Percentiles rank a stretch among this genome's conserved stretches.
phyloP scores from a whole-genome alignment of 2,888 invertebrate species.

The Lasioglossum marginatum region DNA sequence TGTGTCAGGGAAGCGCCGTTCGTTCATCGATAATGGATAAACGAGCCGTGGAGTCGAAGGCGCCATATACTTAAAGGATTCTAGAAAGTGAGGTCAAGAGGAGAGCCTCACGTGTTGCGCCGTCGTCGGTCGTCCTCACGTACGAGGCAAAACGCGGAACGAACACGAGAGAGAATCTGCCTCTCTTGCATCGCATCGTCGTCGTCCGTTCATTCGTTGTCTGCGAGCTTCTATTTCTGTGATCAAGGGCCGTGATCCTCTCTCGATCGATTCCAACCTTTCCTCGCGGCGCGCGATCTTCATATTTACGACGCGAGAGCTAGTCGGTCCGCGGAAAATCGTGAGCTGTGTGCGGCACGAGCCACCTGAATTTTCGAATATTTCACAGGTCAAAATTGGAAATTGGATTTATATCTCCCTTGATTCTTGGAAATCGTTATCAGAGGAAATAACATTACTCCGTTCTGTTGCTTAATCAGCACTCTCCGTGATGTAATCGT shows the following conservation, averaged over 20 bases:
- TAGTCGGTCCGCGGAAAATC: neutral
- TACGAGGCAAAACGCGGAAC: slow-evolving; percentile 22
- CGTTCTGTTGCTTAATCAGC: no score
- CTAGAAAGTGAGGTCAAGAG: slow-evolving; percentile 78
- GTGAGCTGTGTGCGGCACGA: neutral
- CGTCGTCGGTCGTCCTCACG: slow-evolving; percentile 32
- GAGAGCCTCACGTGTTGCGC: slow-evolving; percentile 57
- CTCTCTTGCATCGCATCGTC: neutral
- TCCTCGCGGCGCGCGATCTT: slow-evolving; percentile 26
- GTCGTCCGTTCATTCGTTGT: slow-evolving; percentile 9
- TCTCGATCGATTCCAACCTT: slow-evolving; percentile 34
- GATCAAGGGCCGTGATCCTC: slow-evolving; percentile 14
- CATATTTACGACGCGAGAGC: slow-evolving; percentile 23
- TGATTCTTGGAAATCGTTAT: no score
- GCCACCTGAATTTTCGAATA: neutral
- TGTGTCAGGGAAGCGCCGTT: slow-evolving; percentile 54
- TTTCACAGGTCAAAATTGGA: neutral
- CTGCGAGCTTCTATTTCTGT: slow-evolving; percentile 37
- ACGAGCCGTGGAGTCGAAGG: slow-evolving; percentile 64
- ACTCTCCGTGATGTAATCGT: no score
- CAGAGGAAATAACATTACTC: no score
- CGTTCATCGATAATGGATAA: slow-evolving; percentile 66
- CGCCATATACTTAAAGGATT: slow-evolving; percentile 73
- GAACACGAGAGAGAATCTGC: slow-evolving; percentile 32
- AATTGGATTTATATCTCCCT: no score